Evolutionary conservation across 2,797 vertebrate species (phyloP), one percentile per base, ranked within the genome.

Genomic region (Chaetophractus vellerosus): DNA sequence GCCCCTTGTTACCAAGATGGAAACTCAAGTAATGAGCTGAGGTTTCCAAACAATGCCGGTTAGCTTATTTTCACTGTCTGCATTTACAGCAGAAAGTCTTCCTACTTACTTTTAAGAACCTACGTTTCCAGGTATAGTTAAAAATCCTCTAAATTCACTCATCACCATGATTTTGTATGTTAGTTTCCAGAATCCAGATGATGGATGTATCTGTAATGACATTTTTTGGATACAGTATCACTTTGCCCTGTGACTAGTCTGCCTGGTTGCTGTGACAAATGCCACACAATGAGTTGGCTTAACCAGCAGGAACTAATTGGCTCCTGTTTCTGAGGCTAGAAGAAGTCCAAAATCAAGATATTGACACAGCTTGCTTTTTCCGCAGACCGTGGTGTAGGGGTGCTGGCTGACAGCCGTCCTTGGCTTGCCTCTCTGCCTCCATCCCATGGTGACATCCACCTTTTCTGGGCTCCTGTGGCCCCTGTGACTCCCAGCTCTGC

Each of bases 1-100:
- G 33, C 15, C 5, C 55, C 38, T 41, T 26, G 45, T 28, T 28
- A 55, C 18, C 63, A 71, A 75, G 9, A 31, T 76, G 50, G 88
- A 85, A 93, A n/a, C 52, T 61, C 71, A 80, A 89, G 61, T 14
- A 81, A 80, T 71, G 72, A 74, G 11, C 23, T 79, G 69, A 85
- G 16, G 10, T 63, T 88, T 82, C 82, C 15, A 57, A 6, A 33
- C 71, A 59, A 14, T 36, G 23, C 28, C 31, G 89, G 16, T 0
- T 52, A 55, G 41, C 63, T 68, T 41, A 90, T 84, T 82, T 84
- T 28, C 55, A 5, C 26, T 33, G 57, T 10, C 61, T 69, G 75
- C 24, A 93, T 59, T 93, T 64, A 69, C 33, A 33, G 16, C 68
- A 59, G 28, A 83, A 81, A 79, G 15, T 74, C 64, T 93, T 87